Evolutionary conservation across 1,140 invertebrate genomes (phyloP), one percentile per base, ranked within the genome.

Genomic region (Venustaconcha ellipsiformis): DNA sequence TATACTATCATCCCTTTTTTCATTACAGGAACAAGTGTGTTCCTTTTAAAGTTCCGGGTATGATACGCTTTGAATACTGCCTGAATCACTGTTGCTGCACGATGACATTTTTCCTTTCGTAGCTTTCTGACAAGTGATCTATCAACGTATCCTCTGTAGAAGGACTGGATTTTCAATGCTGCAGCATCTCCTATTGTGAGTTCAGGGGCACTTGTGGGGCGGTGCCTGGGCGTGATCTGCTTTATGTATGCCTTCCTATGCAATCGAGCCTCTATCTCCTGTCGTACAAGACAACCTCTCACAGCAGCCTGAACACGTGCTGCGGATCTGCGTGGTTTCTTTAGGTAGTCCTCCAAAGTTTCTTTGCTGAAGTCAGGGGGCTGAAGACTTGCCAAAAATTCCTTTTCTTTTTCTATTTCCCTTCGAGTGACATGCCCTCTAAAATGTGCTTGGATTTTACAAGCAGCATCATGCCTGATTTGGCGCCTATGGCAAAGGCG

Each of bases 161-260:
- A 67, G 58, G 67, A 71, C 57, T 76, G 74, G 15, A 76, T 76
- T 26, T 60, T 56, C 55, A 76, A 67, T 20, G 70, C 74, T 20
- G 74, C 74, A 37, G 56, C 18, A 14, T 76, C 74, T 57, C 67
- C 74, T 55, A 23, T 20, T 57, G 63, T 65, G 13, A 71, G 26
- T 15, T 20, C 67, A 56, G 67, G 67, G 55, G 64, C 18, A 23
- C 58, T 64, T 60, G 14, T 48, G 15, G 56, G 30, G 12, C 60
- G 20, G 57, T 56, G 57, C 23, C 74, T 70, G 2, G 74, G 74
- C 55, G 74, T 76, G 57, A 57, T 56, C 18, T 76, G 55, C 18
- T 64, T 37, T 14, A 72, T 59, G 37, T 58, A 23, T 4, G 57
- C 56, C 62, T 76, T 76, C 37, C 68, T 57, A 17, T 65, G 13